Evolutionary conservation across 2,888 invertebrate genomes (phyloP).

Genomic region (Lasius fuliginosus): DNA sequence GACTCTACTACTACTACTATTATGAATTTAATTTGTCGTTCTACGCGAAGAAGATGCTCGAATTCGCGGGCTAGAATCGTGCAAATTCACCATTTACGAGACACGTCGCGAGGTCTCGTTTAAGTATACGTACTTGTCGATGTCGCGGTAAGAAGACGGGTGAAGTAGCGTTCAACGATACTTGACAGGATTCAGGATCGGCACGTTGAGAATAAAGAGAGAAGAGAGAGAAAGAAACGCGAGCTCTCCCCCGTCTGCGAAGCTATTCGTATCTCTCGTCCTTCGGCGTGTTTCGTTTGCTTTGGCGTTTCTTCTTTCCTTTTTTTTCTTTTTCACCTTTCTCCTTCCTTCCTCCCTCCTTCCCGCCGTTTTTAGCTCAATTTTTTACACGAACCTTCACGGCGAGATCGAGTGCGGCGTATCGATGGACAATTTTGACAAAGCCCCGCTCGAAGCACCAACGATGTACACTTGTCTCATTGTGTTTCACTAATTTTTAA

Average conservation of each 20-base stretch:
- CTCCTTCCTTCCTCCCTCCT: neutral
- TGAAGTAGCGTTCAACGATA: constrained; percentile 29
- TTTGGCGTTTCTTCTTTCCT: constrained; percentile 28
- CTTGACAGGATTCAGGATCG: constrained; percentile 7
- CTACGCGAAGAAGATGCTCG: neutral
- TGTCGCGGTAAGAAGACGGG: constrained; percentile 17
- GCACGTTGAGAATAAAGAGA: neutral
- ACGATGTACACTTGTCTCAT: constrained; percentile 58
- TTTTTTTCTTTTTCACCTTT: neutral
- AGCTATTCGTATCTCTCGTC: constrained; percentile 32
- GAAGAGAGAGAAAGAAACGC: constrained; percentile 14
- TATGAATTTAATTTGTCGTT: constrained; percentile 20
- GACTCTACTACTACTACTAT: neutral
- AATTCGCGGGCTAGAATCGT: neutral
- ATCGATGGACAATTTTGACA: constrained; percentile 42
- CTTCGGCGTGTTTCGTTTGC: constrained; percentile 31
- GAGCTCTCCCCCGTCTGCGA: constrained; percentile 10
- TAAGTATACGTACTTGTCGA: constrained; percentile 10
- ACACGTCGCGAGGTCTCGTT: constrained; percentile 28
- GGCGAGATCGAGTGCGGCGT: constrained; percentile 16
- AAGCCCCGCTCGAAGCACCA: constrained; percentile 48
- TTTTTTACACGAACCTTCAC: constrained; percentile 46
- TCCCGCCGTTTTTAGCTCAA: constrained; percentile 54
- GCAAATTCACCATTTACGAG: neutral
- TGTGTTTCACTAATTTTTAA: constrained; percentile 71